phyloP scores from a whole-genome alignment of 2,888 invertebrate species.

The Eupithecia pulchellata region DNA sequence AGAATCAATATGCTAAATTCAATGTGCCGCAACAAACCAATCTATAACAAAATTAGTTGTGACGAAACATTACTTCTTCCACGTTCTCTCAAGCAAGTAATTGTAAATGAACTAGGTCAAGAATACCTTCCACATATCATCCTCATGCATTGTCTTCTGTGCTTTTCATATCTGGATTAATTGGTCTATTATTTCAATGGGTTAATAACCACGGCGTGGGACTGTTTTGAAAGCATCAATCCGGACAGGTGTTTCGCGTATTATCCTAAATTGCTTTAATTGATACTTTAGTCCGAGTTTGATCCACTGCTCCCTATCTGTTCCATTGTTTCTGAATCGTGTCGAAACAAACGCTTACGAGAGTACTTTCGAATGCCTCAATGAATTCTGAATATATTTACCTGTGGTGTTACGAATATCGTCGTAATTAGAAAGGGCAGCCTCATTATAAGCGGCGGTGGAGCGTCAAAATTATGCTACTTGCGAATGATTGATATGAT shows the following conservation, averaged over 20 bases:
- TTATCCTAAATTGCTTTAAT: slow-evolving; percentile 59
- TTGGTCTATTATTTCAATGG: slow-evolving; percentile 45
- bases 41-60: slow-evolving; percentile 36
- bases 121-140: slow-evolving; percentile 45
- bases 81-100: slow-evolving; percentile 42
- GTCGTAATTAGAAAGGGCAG: slow-evolving; percentile 28
- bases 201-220: slow-evolving; percentile 50
- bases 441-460: slow-evolving; percentile 4
- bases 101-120: slow-evolving; percentile 48
- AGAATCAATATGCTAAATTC: slow-evolving; percentile 33
- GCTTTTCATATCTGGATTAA: slow-evolving; percentile 44
- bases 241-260: slow-evolving; percentile 44
- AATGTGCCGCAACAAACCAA: slow-evolving; percentile 36
- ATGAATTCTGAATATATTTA: slow-evolving; percentile 48
- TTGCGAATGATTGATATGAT: slow-evolving; percentile 11
- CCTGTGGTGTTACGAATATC: slow-evolving; percentile 18
- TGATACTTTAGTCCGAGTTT: slow-evolving; percentile 57
- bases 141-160: slow-evolving; percentile 43
- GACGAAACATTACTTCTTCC: slow-evolving; percentile 37
- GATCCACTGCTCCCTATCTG: slow-evolving; percentile 57
- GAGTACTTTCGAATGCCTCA: slow-evolving; percentile 54
- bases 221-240: slow-evolving; percentile 48
- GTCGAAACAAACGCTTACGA: slow-evolving; percentile 56
- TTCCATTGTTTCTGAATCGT: slow-evolving; percentile 62
- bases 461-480: slow-evolving; percentile 7